Evolutionary conservation across 2,113 vertebrate genomes (phyloP), one percentile per base, ranked within the genome.

Genomic region (Paramisgurnus dabryanus): DNA sequence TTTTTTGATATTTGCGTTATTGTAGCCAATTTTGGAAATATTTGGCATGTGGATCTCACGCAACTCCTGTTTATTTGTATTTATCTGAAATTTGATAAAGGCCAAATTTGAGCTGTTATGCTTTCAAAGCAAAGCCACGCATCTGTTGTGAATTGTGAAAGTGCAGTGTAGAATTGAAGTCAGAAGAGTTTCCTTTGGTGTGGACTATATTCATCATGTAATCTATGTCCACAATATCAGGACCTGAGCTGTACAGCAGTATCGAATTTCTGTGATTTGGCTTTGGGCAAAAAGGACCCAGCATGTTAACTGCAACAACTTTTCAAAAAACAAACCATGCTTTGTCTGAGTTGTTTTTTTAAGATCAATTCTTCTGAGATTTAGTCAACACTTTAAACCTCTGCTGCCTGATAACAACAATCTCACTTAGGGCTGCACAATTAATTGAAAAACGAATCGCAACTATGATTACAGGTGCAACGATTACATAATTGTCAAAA

Each of bases 211-310:
- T 18, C 73, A 64, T 76, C 60, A 39, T 49, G 73, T 49, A 76
- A 76, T 76, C 18, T 11, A 7, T 76, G 73, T 64, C 50, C 57
- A 74, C 71, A 74, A 47, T 60, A 60, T n/a, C 57, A 17, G 18
- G 40, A 27, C 57, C 40, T 45, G 11, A 61, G 22, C 41, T 63
- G 43, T 49, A 66, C 22, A 65, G 5, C 61, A 50, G 39, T 66
- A 76, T 76, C 18, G 57, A 64, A 69, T 81, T 64, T 76, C 65
- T 43, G 39, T 69, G 72, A 47, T 55, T 60, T 76, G 65, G 53
- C 57, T 67, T 63, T 6, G n/a, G 57, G 63, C 50, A 61, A 60
- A 81, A 60, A n/a, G 12, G 7, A 63, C 66, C 43, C 18, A 47
- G 8, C 10, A 47, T 50, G 27, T 12, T 45, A 67, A 40, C 55